A percentile compares a stretch with the other conserved stretches of the same genome.
phyloP scores from a whole-genome alignment of 2,888 invertebrate genomes.

The Pseudococcus longispinus region DNA sequence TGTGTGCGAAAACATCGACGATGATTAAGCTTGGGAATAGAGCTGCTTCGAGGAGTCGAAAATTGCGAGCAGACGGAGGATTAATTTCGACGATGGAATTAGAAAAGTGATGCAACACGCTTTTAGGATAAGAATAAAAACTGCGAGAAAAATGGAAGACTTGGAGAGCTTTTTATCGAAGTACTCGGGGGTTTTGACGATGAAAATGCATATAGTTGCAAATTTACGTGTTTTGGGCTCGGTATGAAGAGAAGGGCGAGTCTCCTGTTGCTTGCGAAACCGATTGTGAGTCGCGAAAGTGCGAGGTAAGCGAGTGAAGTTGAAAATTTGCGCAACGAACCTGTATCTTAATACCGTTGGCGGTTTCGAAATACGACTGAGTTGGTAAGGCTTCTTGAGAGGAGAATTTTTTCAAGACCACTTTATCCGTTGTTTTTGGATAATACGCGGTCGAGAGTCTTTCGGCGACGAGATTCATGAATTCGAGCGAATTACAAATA shows the following conservation, averaged over 20 bases:
- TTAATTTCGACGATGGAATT: not conserved
- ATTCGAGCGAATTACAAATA: not conserved
- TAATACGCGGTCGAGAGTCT: not conserved
- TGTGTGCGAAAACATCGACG: not conserved
- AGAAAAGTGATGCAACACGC: not conserved
- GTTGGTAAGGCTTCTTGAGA: slow-evolving; percentile 10
- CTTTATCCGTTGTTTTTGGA: not conserved
- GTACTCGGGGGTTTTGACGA: too few species aligned
- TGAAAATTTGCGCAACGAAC: not conserved
- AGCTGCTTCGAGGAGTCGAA: not conserved
- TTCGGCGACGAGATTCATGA: slow-evolving; percentile 9
- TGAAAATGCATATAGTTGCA: too few species aligned
- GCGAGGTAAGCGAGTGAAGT: not conserved
- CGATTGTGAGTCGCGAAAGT: not conserved
- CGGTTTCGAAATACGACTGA: not conserved
- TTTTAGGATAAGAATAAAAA: not conserved
- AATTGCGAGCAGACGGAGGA: not conserved
- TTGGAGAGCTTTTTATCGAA: too few species aligned
- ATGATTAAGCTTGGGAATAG: slow-evolving; percentile 16
- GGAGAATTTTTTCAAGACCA: not conserved
- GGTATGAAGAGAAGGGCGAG: too few species aligned
- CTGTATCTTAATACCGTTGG: not conserved
- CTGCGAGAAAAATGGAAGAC: not conserved
- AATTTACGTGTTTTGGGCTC: too few species aligned
- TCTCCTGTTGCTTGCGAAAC: not conserved